Evolutionary conservation across 2,888 invertebrate genomes (phyloP).

Genomic region (Schrankia costaestrigalis): DNA sequence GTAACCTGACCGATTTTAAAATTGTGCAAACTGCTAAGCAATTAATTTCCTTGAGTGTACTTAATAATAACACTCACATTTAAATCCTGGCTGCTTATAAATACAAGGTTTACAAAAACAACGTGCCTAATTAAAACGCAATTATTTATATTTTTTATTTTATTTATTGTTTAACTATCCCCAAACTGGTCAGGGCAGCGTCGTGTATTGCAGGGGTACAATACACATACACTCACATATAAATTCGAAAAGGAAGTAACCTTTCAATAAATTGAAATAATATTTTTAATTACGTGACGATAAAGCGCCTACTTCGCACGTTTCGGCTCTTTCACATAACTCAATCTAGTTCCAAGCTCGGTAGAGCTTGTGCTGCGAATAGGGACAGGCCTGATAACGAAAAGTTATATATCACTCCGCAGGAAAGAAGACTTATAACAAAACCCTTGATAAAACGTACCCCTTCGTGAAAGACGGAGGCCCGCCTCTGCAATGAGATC

Average conservation of each 20-base stretch:
- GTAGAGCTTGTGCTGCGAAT: too few relatives aligned
- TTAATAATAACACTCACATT: conserved; percentile 52
- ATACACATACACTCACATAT: conserved; percentile 68
- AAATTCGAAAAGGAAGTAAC: conserved; percentile 74
- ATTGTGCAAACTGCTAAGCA: too few relatives aligned
- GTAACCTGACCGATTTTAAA: too few relatives aligned
- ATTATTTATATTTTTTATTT: too few relatives aligned
- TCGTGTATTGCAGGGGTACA: conserved; percentile 63
- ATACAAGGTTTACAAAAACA: conserved; percentile 13
- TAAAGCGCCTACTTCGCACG: conserved; percentile 12
- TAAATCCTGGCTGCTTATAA: conserved; percentile 52
- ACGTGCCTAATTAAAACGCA: too few relatives aligned
- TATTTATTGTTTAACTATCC: conserved; percentile 74
- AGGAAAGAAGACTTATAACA: too few relatives aligned
- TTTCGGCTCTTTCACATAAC: conserved; percentile 1
- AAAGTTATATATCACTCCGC: too few relatives aligned
- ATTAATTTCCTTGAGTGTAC: too few relatives aligned
- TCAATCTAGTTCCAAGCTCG: not conserved
- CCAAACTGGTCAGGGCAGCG: conserved; percentile 54
- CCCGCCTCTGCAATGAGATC: too few relatives aligned
- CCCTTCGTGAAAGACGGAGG: too few relatives aligned
- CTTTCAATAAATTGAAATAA: conserved; percentile 67
- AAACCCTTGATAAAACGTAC: too few relatives aligned
- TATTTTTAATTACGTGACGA: conserved; percentile 40
- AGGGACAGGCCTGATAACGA: too few relatives aligned